A percentile compares a stretch with the other conserved stretches of the same genome.
phyloP scores from a whole-genome alignment of 2,113 vertebrate species.

The Scomber colias region DNA sequence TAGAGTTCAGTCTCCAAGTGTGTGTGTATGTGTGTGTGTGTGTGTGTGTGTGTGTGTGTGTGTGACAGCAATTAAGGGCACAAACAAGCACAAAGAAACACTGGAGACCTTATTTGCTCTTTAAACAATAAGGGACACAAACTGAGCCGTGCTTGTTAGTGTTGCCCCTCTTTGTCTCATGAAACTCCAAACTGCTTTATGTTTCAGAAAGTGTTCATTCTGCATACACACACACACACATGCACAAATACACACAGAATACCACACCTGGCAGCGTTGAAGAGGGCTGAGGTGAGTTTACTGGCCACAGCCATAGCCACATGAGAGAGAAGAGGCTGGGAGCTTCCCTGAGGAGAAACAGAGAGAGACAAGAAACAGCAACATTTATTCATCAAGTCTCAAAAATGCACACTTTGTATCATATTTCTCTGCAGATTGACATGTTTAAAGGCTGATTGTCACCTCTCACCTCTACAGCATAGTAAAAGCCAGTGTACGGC shows the following conservation, averaged over 20 bases:
- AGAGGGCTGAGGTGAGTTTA: conserved; percentile 97
- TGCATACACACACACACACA: background rate
- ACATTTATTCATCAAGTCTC: background rate
- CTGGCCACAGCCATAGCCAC: conserved; percentile 98
- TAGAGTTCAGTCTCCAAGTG: background rate
- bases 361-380: background rate
- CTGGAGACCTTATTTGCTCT: background rate
- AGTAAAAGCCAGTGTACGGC: conserved; percentile 97
- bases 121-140: background rate
- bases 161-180: background rate
- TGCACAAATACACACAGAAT: conserved; percentile 4
- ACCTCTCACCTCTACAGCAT: conserved; percentile 92
- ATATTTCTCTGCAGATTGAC: too few relatives aligned
- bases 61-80: background rate
- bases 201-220: background rate
- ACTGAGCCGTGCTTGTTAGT: background rate
- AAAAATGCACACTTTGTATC: background rate
- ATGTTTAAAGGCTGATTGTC: too few relatives aligned
- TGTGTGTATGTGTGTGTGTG: background rate
- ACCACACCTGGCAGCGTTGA: conserved; percentile 94
- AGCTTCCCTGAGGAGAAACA: conserved; percentile 89
- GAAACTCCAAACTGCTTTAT: background rate
- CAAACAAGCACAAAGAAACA: background rate
- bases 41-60: background rate
- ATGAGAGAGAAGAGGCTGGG: conserved; percentile 95